phyloP scores from a whole-genome alignment of 2,113 vertebrate genomes.

The Perca fluviatilis region DNA sequence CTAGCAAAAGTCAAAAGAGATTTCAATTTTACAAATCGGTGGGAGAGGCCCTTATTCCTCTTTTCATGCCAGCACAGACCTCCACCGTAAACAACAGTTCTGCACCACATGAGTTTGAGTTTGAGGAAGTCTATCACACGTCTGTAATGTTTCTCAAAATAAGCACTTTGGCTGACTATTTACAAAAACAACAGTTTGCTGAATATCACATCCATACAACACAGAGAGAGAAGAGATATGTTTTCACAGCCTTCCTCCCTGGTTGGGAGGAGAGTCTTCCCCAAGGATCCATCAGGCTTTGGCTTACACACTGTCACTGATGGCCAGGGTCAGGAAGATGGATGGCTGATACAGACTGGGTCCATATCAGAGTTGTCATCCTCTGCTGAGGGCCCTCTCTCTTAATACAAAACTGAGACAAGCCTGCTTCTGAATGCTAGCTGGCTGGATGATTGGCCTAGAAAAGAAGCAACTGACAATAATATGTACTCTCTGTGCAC shows the following conservation, averaged over 20 bases:
- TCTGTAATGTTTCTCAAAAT: slow-evolving; percentile 37
- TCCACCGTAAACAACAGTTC: slow-evolving; percentile 7
- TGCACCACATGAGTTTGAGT: neutral
- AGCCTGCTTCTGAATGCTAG: slow-evolving; percentile 29
- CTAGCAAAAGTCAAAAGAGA: neutral
- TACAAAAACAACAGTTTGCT: slow-evolving; percentile 34
- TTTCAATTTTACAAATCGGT: slow-evolving; percentile 1
- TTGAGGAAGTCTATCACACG: slow-evolving; percentile 55
- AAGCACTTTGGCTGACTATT: neutral
- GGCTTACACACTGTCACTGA: slow-evolving; percentile 17
- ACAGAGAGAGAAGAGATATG: slow-evolving; percentile 16
- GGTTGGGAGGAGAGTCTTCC: neutral
- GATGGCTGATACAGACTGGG: slow-evolving; percentile 25
- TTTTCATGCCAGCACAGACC: neutral
- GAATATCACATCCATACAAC: slow-evolving; percentile 16
- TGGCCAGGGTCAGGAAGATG: slow-evolving; percentile 21
- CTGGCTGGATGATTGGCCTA: slow-evolving; percentile 48
- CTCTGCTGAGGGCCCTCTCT: slow-evolving; percentile 23
- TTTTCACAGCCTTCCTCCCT: slow-evolving; percentile 12
- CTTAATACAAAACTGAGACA: slow-evolving; percentile 26
- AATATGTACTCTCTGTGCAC: slow-evolving; percentile 33
- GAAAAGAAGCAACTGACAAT: slow-evolving; percentile 64
- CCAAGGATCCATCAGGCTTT: slow-evolving; percentile 27
- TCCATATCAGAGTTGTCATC: slow-evolving; percentile 32
- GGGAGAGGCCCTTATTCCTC: slow-evolving; percentile 21